Evolutionary conservation across 2,888 invertebrate species (phyloP), one percentile per base, ranked within the genome.

Genomic region (Nephrotoma appendiculata): DNA sequence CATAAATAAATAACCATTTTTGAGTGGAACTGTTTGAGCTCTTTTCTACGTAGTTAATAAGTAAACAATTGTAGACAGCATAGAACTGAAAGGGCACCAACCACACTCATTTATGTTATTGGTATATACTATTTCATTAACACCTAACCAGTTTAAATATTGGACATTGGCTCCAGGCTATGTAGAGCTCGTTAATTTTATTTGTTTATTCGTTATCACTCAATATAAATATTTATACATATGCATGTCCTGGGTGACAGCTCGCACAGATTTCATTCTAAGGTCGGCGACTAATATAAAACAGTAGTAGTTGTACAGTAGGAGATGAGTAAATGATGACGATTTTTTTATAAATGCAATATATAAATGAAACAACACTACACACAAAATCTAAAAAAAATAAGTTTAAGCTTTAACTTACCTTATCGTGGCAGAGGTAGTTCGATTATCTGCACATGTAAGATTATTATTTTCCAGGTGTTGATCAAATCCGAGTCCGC

Each of bases 401-500:
- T 42, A 42, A 48, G n/a, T 48, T 84, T 84, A 83, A 5, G 48
- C 2, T 2, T 48, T 12, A 84, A 42, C 42, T 84, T 84, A 84
- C 84, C 84, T 84, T 42, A 84, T 84, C 6, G 71, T 71, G 71
- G 71, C 71, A 6, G 71, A 71, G 71, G 41, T 84, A 84, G 43
- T 42, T 42, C 84, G 84, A 42, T n/a, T 41, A 43, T 84, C 84
- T 41, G 19, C 4, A 84, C 41, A 15, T 31, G 71, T 9, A 31
- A 31, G 7, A 84, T 84, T 84, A 84, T 42, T 84, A 43, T 84
- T 84, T 89, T 94, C 94, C 88, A 93, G 92, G 89, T 95, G 94
- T 89, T 95, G 95, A 91, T 97, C 97, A 88, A 96, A 96, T 87
- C 97, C 97, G 89, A 97, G 93, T 44, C 97, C 97, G 89, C 97